Base-by-base conservation (phyloP, 2,797 vertebrate genomes). In the Ceryle rudis region DNA sequence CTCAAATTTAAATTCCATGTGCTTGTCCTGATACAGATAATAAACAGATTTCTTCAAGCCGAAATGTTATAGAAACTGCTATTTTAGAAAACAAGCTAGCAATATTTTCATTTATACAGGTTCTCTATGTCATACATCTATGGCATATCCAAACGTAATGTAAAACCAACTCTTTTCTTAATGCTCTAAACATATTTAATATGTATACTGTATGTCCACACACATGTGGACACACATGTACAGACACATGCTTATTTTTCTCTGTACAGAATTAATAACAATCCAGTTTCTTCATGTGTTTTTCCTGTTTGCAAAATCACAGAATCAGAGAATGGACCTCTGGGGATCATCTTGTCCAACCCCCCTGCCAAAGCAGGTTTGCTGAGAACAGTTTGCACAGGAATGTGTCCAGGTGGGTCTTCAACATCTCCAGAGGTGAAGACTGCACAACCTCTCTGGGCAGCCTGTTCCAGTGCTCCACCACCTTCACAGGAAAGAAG, bases 81-180 rank as follows among this genome's bases (percentile, higher is more conserved):
- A 3, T 75, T 72, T 71, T 72, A 29, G 44, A 49, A 55, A 81
- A 81, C 3, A 4, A 52, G 6, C 11, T 66, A 78, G n/a, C 51
- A 75, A 64, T 67, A 21, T 71, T 79, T 81, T 81, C 16, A 60
- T 9, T 79, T 75, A 19, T 21, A 13, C 6, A 28, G 9, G 12
- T 47, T 44, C 15, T 61, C 4, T 42, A 5, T 81, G 25, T 10
- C 41, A 49, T 71, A 33, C 1, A 51, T 42, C 12, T 44, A 25
- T 61, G 13, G 3, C 26, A 25, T 49, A 79, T 41, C 9, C 16
- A 64, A 61, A 33, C 11, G 2, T 16, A 84, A 61, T 21, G 3
- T 35, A 37, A 64, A 25, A 2, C 3, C 17, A 44, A 39, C 4
- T 39, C 0, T 0, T 49, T 78, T 89, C 54, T 70, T 46, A 10